Evolutionary conservation across 2,888 invertebrate genomes (phyloP).

Genomic region (Brassicogethes aeneus): DNA sequence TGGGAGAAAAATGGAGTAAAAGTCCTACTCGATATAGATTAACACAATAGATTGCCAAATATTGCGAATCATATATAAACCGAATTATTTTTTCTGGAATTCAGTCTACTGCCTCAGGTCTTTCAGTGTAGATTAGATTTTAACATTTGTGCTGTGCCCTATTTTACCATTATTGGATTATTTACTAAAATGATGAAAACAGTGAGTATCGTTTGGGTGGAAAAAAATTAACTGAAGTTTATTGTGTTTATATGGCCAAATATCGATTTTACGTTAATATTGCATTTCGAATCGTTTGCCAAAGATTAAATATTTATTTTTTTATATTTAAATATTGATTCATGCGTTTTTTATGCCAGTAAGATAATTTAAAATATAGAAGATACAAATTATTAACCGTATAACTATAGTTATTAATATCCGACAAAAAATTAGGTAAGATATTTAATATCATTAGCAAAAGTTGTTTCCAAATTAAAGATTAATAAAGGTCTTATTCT

Average conservation of each 20-base stretch:
- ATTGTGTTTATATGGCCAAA: conserved; percentile 5
- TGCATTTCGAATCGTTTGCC: no score
- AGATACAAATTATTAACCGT: no score
- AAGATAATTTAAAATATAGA: no score
- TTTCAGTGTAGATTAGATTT: background rate
- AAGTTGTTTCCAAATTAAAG: no score
- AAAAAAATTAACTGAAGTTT: background rate
- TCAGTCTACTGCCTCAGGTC: conserved; percentile 15
- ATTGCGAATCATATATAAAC: conserved; percentile 34
- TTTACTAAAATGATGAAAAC: background rate
- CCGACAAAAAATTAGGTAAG: no score
- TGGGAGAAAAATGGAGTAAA: conserved; percentile 36
- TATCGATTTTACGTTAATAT: no score
- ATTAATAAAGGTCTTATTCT: no score
- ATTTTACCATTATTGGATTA: background rate
- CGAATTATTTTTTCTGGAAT: conserved; percentile 31
- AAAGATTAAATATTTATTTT: no score
- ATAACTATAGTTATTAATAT: no score
- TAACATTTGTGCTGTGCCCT: background rate
- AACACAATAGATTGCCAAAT: conserved; percentile 39
- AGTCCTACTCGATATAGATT: conserved; percentile 36
- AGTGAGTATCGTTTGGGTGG: conserved; percentile 2
- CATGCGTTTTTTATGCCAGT: no score
- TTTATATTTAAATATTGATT: no score
- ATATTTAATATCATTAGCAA: no score